Evolutionary conservation across 2,797 vertebrate species (phyloP).

Genomic region (Chromobotia macracanthus): DNA sequence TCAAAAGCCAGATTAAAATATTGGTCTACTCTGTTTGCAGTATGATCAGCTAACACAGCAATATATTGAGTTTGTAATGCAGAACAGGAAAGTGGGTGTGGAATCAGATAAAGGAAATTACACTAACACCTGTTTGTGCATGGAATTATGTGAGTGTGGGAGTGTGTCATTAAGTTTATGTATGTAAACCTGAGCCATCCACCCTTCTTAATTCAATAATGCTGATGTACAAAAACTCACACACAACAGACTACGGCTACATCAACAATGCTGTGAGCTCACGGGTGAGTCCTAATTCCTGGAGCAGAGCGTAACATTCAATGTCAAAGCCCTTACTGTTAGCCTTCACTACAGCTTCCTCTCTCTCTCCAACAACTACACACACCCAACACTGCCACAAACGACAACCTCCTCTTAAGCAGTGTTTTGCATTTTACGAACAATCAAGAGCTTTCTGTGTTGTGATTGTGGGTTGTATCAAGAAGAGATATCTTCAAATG

Average conservation of each 20-base stretch:
- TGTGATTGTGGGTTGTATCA: constrained; percentile 36
- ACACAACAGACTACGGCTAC: constrained; percentile 23
- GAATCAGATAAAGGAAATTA: constrained; percentile 7
- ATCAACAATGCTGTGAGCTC: constrained; percentile 43
- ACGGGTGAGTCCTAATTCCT: constrained; percentile 28
- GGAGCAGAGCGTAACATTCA: constrained; percentile 11
- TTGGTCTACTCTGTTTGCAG: too few relatives aligned
- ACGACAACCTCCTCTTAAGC: constrained; percentile 16
- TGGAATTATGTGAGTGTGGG: constrained; percentile 10
- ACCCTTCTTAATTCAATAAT: constrained; percentile 31
- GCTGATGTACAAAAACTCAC: constrained; percentile 38
- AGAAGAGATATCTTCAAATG: constrained; percentile 43
- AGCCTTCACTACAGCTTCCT: not conserved
- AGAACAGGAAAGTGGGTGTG: constrained; percentile 1
- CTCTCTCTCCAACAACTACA: constrained; percentile 20
- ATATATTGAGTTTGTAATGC: not conserved
- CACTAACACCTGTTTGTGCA: constrained; percentile 14
- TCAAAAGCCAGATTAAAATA: too few relatives aligned
- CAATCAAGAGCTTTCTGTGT: constrained; percentile 46
- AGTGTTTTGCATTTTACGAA: constrained; percentile 34
- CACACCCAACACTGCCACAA: constrained; percentile 30
- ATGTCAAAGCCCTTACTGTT: constrained; percentile 44
- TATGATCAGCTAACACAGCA: too few relatives aligned
- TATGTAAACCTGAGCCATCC: constrained; percentile 13
- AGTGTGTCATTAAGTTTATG: constrained; percentile 23